Evolutionary conservation across 2,113 vertebrate genomes (phyloP), one percentile per base, ranked within the genome.

Genomic region (Puffinus mauretanicus): DNA sequence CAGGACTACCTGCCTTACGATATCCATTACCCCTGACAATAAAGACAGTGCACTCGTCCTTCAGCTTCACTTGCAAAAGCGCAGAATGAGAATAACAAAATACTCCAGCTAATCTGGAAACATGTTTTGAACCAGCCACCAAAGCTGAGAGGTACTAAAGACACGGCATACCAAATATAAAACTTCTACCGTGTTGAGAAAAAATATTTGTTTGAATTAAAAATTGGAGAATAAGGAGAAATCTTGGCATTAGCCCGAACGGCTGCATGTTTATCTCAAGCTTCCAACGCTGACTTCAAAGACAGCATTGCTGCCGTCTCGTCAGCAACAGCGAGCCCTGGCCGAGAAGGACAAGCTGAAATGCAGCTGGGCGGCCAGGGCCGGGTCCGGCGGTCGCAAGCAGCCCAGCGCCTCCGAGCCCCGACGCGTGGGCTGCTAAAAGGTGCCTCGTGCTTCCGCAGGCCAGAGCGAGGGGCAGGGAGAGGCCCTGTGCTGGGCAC

Each of bases 41-140:
- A 76, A 91, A 91, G 27, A 58, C 6, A 0, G 1, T 4, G 11
- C 0, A 1, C 49, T 55, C 2, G 1, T 51, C 52, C n/a, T 90
- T 82, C 64, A 79, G 61, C 67, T 52, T 80, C 40, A 16, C 66
- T 90, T 91, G 82, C 54, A 13, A 92, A 90, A 76, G 58, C 5
- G 8, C 54, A 83, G 75, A 64, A 71, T 46, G 47, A 71, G 75
- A 67, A 38, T 22, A 55, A 77, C 30, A 72, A 14, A 73, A n/a
- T 47, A 42, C 16, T 54, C 49, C 19, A 62, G 10, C 40, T 70
- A 57, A 16, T 38, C 90, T 90, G 79, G 70, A 54, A 75, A 77
- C 1, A 4, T 32, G 54, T 54, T 75, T 69, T 65, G 32, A 73
- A 38, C 69, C 70, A 67, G 42, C 58, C 38, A 58, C 60, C n/a